Base-by-base conservation (phyloP, 2,888 invertebrate genomes). In the Druceiella hillmani region DNA sequence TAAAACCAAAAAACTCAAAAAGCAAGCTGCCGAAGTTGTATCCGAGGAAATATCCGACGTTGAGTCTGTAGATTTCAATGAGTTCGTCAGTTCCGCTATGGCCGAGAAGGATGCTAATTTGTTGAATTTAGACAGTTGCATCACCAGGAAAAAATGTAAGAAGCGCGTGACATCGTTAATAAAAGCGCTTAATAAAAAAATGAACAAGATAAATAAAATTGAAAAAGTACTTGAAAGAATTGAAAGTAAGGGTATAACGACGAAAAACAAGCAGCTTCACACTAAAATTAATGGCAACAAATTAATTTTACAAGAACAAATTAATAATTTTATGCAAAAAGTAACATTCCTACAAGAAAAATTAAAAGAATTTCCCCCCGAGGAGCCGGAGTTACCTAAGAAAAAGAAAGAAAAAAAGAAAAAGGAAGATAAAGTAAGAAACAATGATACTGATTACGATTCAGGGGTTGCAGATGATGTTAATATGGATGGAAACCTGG, bases 251-350 rank as follows among this genome's bases (percentile, higher is more conserved):
- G 64, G 65, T 1, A 44, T 70, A 0, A 54, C 50, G 6, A 45
- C 57, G 0, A 53, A 52, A 27, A 69, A 64, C 17, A 67, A 69
- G 36, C 57, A 58, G 32, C 60, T 49, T 31, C 66, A 66, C 43
- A 62, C 63, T 3, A 62, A 66, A 0, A 64, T 69, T 64, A 61
- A 63, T 7, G 44, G 50, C 3, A 66, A 68, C 24, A 64, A 59
- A 49, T 20, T 61, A 3, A 37, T 57, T 0, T 43, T 61, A 7
- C 46, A 64, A 44, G 55, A 63, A 24, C 47, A 62, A 17, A 44
- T 58, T 1, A 46, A 53, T 4, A 60, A 58, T 29, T 33, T 70
- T n/a, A 26, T 52, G 10, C 56, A 60, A 35, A 57, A 56, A 1
- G 50, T 63, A 14, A 41, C 48, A 11, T 33, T 41, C 7, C 60